Base-by-base conservation (phyloP, 2,113 vertebrate genomes). In the Plecturocebus donacophilus region DNA sequence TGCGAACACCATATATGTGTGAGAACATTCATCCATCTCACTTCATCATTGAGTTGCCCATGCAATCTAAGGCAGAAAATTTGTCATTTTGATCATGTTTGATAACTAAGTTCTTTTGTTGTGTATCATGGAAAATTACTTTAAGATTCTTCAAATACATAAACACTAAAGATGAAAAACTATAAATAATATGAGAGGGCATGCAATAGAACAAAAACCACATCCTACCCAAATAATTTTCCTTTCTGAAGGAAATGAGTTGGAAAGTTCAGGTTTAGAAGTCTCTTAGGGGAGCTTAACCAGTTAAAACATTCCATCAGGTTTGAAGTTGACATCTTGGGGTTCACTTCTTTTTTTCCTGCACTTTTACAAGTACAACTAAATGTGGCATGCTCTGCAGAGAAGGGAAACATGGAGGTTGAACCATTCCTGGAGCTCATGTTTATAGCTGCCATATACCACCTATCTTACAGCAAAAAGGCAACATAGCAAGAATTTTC, bases 61-160 rank as follows among this genome's bases (percentile, higher is more conserved):
- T 23, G 64, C 47, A 68, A 10, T 47, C 68, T 23, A 58, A 86
- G 23, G 81, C 45, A 91, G 73, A 64, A 61, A 38, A 11, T 47
- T 86, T 80, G 35, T 86, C 66, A 38, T 94, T 90, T 68, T 54
- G 70, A 90, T 83, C 32, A 30, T 35, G 80, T 87, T 52, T 16
- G 64, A 45, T 93, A 68, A 68, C 47, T 58, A 90, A 68, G 66
- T 90, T 88, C 64, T 93, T 94, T 79, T 91, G 58, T 75, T 75
- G 30, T 21, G 9, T 79, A 52, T 97, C 19, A 27, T 84, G 42
- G 95, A 70, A 93, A 80, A 86, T 12, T 87, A 49, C 27, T 86
- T 70, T 58, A 73, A 0, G 35, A 47, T 68, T 88, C 52, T 45
- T 85, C 49, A 91, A 73, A 61, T 68, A 20, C 19, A 27, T 71